phyloP scores from a whole-genome alignment of 92 coral and sea anemone species.

The Diadumene lineata region DNA sequence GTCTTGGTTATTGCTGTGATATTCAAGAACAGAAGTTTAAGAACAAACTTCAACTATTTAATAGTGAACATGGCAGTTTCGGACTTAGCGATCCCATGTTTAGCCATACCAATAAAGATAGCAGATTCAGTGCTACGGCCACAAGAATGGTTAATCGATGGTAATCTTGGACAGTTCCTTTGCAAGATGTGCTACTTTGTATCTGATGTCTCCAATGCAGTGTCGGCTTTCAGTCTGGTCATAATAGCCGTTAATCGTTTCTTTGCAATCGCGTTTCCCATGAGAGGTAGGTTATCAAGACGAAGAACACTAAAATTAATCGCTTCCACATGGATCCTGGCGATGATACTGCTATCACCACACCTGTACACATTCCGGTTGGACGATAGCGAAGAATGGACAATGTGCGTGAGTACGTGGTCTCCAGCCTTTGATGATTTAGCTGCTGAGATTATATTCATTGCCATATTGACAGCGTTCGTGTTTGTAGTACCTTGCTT shows the following conservation, averaged over 20 bases:
- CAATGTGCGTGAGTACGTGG: neutral
- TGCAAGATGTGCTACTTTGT: slow-evolving; percentile 16
- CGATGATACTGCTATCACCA: neutral
- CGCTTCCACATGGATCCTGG: neutral
- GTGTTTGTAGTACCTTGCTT: neutral
- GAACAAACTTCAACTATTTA: slow-evolving; percentile 11
- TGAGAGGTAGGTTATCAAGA: slow-evolving; percentile 12
- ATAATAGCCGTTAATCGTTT: slow-evolving; percentile 15
- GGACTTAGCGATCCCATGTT: slow-evolving; percentile 12
- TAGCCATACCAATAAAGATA: slow-evolving; percentile 17
- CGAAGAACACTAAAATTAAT: neutral
- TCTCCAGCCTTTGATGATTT: neutral
- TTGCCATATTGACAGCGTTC: neutral
- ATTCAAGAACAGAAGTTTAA: slow-evolving; percentile 3
- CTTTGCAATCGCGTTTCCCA: slow-evolving; percentile 11
- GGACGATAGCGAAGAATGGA: neutral
- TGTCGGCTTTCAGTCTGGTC: slow-evolving; percentile 16
- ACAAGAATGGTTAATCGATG: slow-evolving; percentile 4
- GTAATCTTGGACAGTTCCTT: neutral
- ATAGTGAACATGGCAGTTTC: slow-evolving; percentile 26
- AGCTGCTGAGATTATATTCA: neutral
- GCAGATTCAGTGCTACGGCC: neutral
- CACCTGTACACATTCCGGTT: neutral
- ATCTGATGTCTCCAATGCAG: neutral
- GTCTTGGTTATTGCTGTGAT: slow-evolving; percentile 9